phyloP scores from a whole-genome alignment of 2,113 vertebrate genomes.

The Pelecanus crispus region DNA sequence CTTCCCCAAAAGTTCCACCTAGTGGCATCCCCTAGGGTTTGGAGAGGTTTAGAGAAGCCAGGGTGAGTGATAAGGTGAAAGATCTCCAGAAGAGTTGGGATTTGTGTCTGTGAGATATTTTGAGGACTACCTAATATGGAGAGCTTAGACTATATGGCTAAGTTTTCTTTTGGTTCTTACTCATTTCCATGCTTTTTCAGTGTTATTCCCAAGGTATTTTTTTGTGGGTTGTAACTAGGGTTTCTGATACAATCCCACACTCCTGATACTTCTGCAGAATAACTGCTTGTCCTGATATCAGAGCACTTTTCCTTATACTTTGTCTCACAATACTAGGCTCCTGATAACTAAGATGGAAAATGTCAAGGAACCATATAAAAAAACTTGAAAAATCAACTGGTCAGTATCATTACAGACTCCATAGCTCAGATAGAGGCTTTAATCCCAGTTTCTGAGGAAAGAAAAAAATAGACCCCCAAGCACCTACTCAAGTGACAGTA shows the following conservation, averaged over 20 bases:
- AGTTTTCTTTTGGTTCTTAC: neutral
- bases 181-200: neutral
- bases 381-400: neutral
- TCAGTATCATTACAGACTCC: neutral
- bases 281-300: neutral
- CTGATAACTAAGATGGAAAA: neutral
- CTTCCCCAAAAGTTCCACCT: neutral
- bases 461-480: neutral
- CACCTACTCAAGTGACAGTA: neutral
- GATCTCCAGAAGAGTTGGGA: neutral
- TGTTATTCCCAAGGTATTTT: neutral
- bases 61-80: neutral
- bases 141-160: rapidly evolving
- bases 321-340: neutral
- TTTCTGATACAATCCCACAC: rapidly evolving
- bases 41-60: neutral
- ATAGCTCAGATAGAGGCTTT: neutral
- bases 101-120: neutral
- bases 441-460: neutral
- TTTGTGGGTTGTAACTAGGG: too few relatives aligned
- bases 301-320: neutral
- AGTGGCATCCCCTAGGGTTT: rapidly evolving
- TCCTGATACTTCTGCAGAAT: neutral
- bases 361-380: neutral
- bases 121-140: neutral